Conservation (phyloP, 2,797 vertebrate genomes). For the Lycodopsis pacificus region DNA sequence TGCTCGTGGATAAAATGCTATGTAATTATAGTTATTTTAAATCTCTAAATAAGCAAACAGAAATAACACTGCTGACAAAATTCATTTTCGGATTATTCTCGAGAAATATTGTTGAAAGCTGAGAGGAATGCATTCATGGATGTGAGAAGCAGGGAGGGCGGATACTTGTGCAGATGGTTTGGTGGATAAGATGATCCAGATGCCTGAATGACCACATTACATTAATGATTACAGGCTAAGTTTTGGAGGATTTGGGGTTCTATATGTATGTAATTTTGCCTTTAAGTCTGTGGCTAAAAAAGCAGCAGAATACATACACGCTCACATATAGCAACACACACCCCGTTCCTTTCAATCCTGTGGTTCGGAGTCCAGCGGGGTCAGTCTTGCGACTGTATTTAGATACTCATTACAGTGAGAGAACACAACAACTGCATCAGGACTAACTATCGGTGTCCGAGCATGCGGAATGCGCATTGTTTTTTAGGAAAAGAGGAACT, state of each 20-base stretch:
- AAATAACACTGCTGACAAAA: constrained; percentile 34
- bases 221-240: constrained; percentile 57
- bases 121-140: constrained; percentile 34
- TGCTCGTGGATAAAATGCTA: constrained; percentile 4
- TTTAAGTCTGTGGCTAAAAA: constrained; percentile 27
- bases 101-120: constrained; percentile 39
- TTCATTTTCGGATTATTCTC: constrained; percentile 34
- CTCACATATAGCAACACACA: constrained; percentile 23
- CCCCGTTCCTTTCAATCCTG: constrained; percentile 49
- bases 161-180: constrained; percentile 54
- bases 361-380: constrained; percentile 51
- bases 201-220: constrained; percentile 34
- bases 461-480: constrained; percentile 61
- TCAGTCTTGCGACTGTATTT: constrained; percentile 64
- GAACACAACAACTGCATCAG: constrained; percentile 47
- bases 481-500: constrained; percentile 51
- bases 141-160: constrained; percentile 34
- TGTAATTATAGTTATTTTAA: constrained; percentile 48
- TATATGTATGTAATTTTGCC: constrained; percentile 31
- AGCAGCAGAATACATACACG: constrained; percentile 25
- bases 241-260: constrained; percentile 20
- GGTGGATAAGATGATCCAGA: constrained; percentile 63
- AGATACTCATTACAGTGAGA: constrained; percentile 66
- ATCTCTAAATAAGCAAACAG: constrained; percentile 45
- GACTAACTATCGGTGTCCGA: constrained; percentile 39